Conservation (phyloP, 2,888 invertebrate genomes). For the Diaprepes abbreviatus region DNA sequence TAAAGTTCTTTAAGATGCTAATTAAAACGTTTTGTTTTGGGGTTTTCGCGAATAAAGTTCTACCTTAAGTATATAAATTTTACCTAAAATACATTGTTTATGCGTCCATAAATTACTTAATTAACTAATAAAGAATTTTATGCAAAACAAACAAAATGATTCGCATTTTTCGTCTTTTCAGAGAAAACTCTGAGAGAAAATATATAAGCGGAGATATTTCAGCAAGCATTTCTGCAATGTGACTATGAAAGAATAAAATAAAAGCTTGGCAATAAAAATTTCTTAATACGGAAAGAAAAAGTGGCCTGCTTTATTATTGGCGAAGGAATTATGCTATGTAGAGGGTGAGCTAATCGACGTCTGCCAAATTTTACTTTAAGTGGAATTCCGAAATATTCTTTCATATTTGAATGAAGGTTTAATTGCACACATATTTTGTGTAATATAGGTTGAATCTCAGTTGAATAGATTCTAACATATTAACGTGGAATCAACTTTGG, state of each 20-base stretch:
- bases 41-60: constrained; percentile 21
- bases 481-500: too few species aligned
- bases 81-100: not conserved
- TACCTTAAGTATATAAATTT: constrained; percentile 17
- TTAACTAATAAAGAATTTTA: constrained; percentile 3
- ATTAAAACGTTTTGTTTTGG: constrained; percentile 41
- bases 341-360: too few species aligned
- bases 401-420: too few species aligned
- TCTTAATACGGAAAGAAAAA: not conserved
- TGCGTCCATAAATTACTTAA: constrained; percentile 10
- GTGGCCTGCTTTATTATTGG: not conserved
- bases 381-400: too few species aligned
- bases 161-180: not conserved
- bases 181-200: not conserved
- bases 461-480: too few species aligned
- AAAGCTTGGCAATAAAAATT: not conserved
- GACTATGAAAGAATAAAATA: not conserved
- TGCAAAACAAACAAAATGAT: not conserved
- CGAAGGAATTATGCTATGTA: too few species aligned
- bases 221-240: not conserved
- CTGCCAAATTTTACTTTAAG: too few species aligned
- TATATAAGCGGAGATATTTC: not conserved
- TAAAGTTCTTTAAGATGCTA: constrained; percentile 40
- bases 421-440: too few species aligned
- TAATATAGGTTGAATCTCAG: too few species aligned